Evolutionary conservation across 2,888 invertebrate species (phyloP).

Genomic region (Meteorus cinctellus): DNA sequence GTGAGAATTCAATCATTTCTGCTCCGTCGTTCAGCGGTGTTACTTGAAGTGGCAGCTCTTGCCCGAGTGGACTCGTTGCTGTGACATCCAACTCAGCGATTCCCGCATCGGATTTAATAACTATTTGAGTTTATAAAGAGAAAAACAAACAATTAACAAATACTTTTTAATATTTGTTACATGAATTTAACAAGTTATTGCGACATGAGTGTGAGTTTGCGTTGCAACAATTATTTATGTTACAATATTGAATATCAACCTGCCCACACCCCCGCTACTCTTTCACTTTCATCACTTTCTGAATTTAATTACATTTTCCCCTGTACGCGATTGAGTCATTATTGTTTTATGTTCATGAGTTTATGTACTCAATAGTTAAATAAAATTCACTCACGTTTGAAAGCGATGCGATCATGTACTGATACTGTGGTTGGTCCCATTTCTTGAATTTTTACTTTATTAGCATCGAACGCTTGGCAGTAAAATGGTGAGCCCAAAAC

Average conservation of each 20-base stretch:
- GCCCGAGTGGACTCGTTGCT: constrained; percentile 90
- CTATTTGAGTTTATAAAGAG: constrained; percentile 72
- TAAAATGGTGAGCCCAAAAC: constrained; percentile 95
- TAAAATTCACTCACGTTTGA: constrained; percentile 79
- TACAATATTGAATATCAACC: not conserved
- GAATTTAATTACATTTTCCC: constrained; percentile 5
- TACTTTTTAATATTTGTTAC: not conserved
- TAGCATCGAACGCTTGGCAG: constrained; percentile 93
- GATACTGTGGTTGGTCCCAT: constrained; percentile 85
- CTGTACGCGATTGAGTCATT: constrained; percentile 30
- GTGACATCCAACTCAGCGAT: constrained; percentile 90
- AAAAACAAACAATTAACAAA: constrained; percentile 5
- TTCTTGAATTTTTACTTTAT: constrained; percentile 86
- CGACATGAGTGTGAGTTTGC: constrained; percentile 15
- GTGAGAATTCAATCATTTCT: constrained; percentile 87
- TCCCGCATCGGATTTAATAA: constrained; percentile 87
- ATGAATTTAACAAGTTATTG: constrained; percentile 6
- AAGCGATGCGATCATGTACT: constrained; percentile 87
- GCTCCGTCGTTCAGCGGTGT: constrained; percentile 80
- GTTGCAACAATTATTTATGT: not conserved
- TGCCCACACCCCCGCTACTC: not conserved
- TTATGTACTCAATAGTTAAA: not conserved
- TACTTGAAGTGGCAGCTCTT: constrained; percentile 87
- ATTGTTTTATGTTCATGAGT: not conserved
- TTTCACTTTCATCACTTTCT: constrained; percentile 4